phyloP scores from a whole-genome alignment of 2,113 vertebrate species.

The Coturnix japonica region DNA sequence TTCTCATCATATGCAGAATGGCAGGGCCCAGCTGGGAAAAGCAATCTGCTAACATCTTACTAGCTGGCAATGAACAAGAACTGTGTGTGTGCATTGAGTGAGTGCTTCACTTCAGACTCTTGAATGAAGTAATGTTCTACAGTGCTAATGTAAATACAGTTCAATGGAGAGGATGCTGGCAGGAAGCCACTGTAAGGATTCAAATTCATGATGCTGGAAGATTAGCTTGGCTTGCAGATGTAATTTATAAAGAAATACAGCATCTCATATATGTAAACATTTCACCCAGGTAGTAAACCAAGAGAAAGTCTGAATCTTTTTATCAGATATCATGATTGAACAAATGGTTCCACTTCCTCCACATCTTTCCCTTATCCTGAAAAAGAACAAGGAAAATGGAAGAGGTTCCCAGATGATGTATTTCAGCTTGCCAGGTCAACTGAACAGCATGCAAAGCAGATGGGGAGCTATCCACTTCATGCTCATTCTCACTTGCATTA shows the following conservation, averaged over 20 bases:
- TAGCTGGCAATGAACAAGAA: constrained; percentile 17
- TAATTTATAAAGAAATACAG: constrained; percentile 10
- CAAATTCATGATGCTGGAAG: constrained; percentile 46
- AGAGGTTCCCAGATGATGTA: neutral
- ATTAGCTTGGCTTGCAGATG: neutral
- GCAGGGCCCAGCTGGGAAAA: neutral
- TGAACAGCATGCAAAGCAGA: neutral
- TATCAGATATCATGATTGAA: neutral
- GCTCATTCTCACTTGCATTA: neutral
- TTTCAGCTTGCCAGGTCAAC: neutral
- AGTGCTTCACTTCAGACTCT: constrained; percentile 38
- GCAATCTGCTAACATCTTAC: neutral
- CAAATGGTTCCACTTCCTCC: neutral
- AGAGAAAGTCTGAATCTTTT: constrained; percentile 3
- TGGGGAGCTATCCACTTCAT: neutral
- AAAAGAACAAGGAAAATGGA: constrained; percentile 3
- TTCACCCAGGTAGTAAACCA: constrained; percentile 39
- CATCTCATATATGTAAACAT: constrained; percentile 38
- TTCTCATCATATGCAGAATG: neutral
- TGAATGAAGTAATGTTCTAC: constrained; percentile 43
- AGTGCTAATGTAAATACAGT: constrained; percentile 56
- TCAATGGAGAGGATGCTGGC: constrained; percentile 39
- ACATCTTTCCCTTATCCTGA: neutral
- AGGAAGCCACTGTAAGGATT: constrained; percentile 33
- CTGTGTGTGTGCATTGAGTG: neutral